Base-by-base conservation (phyloP, 1,140 invertebrate genomes). In the Neomicropteryx cornuta region DNA sequence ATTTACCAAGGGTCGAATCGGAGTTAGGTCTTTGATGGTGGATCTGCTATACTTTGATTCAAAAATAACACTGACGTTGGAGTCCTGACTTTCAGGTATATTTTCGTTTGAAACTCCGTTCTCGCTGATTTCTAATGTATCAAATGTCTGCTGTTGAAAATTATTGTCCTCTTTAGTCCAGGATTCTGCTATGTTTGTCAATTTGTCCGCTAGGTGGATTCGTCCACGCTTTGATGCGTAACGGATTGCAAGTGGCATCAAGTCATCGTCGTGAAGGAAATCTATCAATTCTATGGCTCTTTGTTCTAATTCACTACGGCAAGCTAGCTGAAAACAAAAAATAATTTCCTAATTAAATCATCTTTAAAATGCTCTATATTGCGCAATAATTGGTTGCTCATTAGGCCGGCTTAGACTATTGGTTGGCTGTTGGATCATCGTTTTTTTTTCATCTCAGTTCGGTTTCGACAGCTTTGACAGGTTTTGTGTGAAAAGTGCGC, bases 201-300 rank as follows among this genome's bases (percentile, higher is more conserved):
- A 59, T 55, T 78, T 81, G 45, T 91, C 81, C 0, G 82, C 84
- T 18, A 97, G 68, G 43, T 83, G 76, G 33, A 79, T 74, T 48
- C 78, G 77, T 22, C 81, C 79, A 1, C 83, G 60, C 41, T 83
- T 77, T 3, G 76, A 76, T 3, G 89, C 85, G 63, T 94, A 96
- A 49, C 88, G 89, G 3, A 89, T 79, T 3, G 88, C 89, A 18
- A 92, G 63, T 47, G 87, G 81, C 23, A 94, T 56, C 1, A 90
- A 70, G 30, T 81, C 76, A 2, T 77, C 70, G 45, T 82, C 80
- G 10, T 76, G 75, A 55, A 96, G 78, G 49, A 92, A 65, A 48
- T 88, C 77, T 55, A 90, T 86, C 5, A 95, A 66, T 58, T 96
- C 91, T 3, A 90, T 55, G 0, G 87, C 91, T 27, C 92, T 71